Conservation (phyloP, 2,113 vertebrate species). For the Lamprologus ornatipinnis region DNA sequence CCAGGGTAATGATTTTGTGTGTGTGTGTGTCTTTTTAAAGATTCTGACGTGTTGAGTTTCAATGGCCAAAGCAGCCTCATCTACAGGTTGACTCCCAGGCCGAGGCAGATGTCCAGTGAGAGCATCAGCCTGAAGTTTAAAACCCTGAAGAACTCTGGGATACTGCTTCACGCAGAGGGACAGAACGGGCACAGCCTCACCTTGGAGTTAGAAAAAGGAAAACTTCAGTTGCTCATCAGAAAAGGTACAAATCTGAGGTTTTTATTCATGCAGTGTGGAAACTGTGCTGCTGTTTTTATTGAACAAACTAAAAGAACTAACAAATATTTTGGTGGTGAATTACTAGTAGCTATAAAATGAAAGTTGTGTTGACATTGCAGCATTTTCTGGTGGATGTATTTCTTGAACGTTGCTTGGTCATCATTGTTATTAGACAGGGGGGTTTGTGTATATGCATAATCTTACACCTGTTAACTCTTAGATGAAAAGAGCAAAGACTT, state of each 20-base stretch:
- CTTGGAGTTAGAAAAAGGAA: conserved; percentile 34
- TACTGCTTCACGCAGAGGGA: conserved; percentile 11
- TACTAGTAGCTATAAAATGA: background rate
- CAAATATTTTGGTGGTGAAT: rapidly evolving
- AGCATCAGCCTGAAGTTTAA: conserved; percentile 45
- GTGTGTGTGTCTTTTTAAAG: background rate
- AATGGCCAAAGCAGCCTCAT: conserved; percentile 30
- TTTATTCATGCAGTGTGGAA: background rate
- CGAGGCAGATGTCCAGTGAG: background rate
- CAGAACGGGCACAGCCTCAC: conserved; percentile 17
- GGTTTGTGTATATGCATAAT: background rate
- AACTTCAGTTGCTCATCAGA: conserved; percentile 23
- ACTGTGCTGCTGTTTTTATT: background rate
- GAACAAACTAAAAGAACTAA: background rate
- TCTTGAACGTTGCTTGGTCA: background rate
- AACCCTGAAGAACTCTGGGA: conserved; percentile 40
- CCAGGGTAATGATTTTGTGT: background rate
- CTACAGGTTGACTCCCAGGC: conserved; percentile 15
- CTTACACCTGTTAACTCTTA: background rate
- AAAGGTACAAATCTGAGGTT: background rate
- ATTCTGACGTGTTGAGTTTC: conserved; percentile 29
- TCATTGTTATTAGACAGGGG: background rate
- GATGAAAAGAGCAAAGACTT: background rate
- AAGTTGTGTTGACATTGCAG: background rate
- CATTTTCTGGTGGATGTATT: background rate